These are phyloP conservation scores for Agrotis exclamationis DNA, from an alignment of 2,888 invertebrate species.

Conservation along the genomic window DNA sequence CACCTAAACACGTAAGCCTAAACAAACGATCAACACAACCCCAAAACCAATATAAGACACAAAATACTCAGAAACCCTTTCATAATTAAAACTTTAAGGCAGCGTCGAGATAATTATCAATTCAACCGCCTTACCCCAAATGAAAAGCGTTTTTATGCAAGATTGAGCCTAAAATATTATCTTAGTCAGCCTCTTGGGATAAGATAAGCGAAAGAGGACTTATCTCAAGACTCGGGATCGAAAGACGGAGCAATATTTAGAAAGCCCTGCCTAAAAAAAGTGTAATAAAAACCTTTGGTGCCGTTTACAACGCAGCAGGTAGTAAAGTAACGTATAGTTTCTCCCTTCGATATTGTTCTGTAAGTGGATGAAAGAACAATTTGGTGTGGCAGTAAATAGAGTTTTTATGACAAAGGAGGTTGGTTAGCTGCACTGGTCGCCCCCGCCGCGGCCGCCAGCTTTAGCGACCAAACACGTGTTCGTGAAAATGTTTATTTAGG, in stretches of 20 bases:
- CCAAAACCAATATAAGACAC: constrained; percentile 24
- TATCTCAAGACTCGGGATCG: constrained; percentile 80
- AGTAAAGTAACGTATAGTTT: constrained; percentile 75
- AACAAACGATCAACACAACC: constrained; percentile 50
- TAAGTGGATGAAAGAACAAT: constrained; percentile 79
- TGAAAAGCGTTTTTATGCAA: constrained; percentile 66
- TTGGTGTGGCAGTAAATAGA: constrained; percentile 81
- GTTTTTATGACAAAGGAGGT: constrained; percentile 77
- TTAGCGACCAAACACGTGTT: constrained; percentile 84
- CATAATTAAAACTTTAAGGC: constrained; percentile 61
- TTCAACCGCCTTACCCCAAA: constrained; percentile 45
- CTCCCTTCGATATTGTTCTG: constrained; percentile 75
- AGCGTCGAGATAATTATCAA: constrained; percentile 53
- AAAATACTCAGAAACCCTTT: constrained; percentile 52
- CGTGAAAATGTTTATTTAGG: constrained; percentile 88
- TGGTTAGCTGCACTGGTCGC: constrained; percentile 69
- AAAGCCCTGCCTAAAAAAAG: constrained; percentile 79
- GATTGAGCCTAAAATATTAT: constrained; percentile 72
- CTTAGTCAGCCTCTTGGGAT: constrained; percentile 78
- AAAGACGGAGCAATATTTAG: constrained; percentile 81
- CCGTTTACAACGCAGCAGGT: constrained; percentile 82
- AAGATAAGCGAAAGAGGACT: constrained; percentile 82
- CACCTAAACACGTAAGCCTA: constrained; percentile 55
- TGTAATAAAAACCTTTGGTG: constrained; percentile 76
- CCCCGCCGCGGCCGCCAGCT: constrained; percentile 71